These are phyloP conservation scores for Lepus timidus DNA, from an alignment of 2,113 vertebrate genomes.

Conservation along the genomic window DNA sequence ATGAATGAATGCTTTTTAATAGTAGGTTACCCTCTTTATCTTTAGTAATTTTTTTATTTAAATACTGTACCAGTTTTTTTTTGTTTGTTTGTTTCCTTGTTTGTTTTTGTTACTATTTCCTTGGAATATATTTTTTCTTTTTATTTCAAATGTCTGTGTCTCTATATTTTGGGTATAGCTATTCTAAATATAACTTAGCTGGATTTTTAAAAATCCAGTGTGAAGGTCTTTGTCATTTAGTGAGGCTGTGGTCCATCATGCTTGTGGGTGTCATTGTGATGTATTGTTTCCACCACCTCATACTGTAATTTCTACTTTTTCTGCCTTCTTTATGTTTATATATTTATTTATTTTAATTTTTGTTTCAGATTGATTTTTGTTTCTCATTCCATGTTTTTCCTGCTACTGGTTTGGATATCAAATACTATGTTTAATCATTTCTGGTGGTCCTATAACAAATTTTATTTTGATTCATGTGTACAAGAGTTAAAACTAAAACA, in stretches of 20 bases:
- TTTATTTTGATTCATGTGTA: neutral
- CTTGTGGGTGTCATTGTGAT: neutral
- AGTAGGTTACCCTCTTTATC: neutral
- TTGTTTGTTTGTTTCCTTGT: neutral
- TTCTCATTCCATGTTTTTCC: neutral
- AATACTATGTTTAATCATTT: neutral
- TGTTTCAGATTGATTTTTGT: neutral
- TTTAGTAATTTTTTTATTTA: neutral
- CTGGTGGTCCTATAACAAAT: neutral
- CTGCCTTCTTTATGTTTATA: neutral
- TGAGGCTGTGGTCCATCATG: neutral
- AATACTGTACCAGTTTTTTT: neutral
- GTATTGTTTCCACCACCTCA: neutral
- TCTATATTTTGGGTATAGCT: neutral
- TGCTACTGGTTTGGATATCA: neutral
- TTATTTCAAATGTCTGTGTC: neutral
- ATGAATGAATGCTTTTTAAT: neutral
- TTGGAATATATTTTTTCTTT: neutral
- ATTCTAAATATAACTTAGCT: neutral
- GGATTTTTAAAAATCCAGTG: neutral
- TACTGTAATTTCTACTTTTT: neutral
- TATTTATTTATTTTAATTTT: neutral
- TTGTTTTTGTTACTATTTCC: neutral
- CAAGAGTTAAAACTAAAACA: constrained; percentile 1
- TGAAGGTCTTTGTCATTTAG: neutral